These are phyloP conservation scores for Troides aeacus DNA, from an alignment of 2,888 invertebrate genomes.

Conservation along the genomic window DNA sequence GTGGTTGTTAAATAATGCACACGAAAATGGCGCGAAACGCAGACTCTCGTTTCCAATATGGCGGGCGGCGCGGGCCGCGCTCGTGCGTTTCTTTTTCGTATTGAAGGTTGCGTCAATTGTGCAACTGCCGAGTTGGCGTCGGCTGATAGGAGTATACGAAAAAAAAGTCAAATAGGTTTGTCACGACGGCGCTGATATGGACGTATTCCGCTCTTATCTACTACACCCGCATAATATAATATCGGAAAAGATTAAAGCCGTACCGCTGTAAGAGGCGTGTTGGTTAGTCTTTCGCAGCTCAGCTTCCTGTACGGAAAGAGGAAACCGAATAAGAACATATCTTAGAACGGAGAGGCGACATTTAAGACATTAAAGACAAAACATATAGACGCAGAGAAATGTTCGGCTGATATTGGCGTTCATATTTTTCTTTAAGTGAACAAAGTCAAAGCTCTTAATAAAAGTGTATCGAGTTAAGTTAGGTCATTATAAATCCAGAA, in stretches of 20 bases:
- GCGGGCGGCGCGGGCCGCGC: slow-evolving; percentile 47
- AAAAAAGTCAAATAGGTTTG: slow-evolving; percentile 23
- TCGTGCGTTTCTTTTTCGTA: slow-evolving; percentile 66
- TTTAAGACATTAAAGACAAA: no score
- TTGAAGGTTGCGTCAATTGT: slow-evolving; percentile 64
- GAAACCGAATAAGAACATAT: no score
- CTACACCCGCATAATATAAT: no score
- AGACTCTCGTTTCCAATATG: slow-evolving; percentile 34
- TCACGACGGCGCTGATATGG: slow-evolving; percentile 4
- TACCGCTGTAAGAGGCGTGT: no score
- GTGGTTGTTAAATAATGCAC: background rate
- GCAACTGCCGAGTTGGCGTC: slow-evolving; percentile 51
- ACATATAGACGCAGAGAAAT: no score
- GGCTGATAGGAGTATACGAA: slow-evolving; percentile 54
- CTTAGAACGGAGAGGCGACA: no score
- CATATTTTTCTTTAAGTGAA: background rate
- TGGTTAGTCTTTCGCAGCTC: no score
- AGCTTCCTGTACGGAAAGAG: no score
- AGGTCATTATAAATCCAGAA: slow-evolving; percentile 14
- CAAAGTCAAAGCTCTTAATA: background rate
- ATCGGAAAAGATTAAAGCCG: no score
- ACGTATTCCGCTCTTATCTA: background rate
- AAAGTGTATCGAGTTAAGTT: background rate
- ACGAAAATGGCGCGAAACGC: slow-evolving; percentile 29
- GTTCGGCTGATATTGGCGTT: no score